A percentile compares a stretch with the other conserved stretches of the same genome.
Evolutionary conservation across 2,113 vertebrate species (phyloP).

Genomic region (Sminthopsis crassicaudata): DNA sequence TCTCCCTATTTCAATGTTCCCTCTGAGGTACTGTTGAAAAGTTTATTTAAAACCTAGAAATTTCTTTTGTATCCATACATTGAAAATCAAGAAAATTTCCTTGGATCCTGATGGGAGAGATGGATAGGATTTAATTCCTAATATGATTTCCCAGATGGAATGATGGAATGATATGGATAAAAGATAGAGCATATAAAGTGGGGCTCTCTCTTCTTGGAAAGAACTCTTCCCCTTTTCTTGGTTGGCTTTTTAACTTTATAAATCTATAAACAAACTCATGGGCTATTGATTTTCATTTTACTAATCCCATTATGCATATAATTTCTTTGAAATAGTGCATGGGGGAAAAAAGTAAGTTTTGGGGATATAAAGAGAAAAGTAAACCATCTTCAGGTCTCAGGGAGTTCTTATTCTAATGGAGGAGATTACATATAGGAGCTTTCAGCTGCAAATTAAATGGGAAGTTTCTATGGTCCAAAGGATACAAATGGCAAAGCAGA

Average conservation of each 20-base stretch:
- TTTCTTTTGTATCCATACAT: not conserved
- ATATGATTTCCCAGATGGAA: not conserved
- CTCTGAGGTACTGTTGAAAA: not conserved
- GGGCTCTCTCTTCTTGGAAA: not conserved
- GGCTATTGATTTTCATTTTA: not conserved
- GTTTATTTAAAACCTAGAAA: not conserved
- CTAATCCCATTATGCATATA: not conserved
- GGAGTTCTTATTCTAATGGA: not conserved
- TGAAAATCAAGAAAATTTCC: not conserved
- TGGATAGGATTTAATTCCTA: not conserved
- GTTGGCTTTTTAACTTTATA: not conserved
- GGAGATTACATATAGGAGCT: not conserved
- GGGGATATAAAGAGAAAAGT: not conserved
- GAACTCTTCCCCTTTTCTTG: not conserved
- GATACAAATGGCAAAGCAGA: not conserved
- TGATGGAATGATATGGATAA: not conserved
- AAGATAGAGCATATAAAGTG: not conserved
- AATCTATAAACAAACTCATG: not conserved
- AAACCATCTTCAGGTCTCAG: not conserved
- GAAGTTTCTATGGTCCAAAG: not conserved
- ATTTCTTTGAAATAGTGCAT: not conserved
- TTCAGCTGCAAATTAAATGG: not conserved
- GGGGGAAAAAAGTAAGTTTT: not conserved
- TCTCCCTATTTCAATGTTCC: not conserved
- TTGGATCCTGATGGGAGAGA: not conserved